A percentile compares a stretch with the other conserved stretches of the same genome.
Evolutionary conservation across 2,888 invertebrate genomes (phyloP).

Genomic region (Neoaliturus tenellus): DNA sequence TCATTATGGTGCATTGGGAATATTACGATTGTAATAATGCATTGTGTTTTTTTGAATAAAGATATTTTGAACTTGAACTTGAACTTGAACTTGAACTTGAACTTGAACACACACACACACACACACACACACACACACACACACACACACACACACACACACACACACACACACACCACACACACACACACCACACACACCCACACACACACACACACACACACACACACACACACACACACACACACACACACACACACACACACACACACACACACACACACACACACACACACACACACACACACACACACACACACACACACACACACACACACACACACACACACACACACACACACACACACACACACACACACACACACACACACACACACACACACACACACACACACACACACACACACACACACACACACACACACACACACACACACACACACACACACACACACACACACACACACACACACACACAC

Average conservation of each 20-base stretch:
- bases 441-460: conserved; percentile 36
- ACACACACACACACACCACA: conserved; percentile 42
- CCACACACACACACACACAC: conserved; percentile 34
- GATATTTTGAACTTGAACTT: neutral
- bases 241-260: conserved; percentile 42
- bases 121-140: conserved; percentile 48
- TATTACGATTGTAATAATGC: too few species aligned
- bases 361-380: conserved; percentile 42
- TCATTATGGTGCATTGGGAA: too few species aligned
- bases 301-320: conserved; percentile 44
- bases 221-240: conserved; percentile 44
- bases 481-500: conserved; percentile 44
- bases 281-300: conserved; percentile 48
- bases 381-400: conserved; percentile 36
- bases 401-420: conserved; percentile 44
- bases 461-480: conserved; percentile 44
- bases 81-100: neutral
- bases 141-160: conserved; percentile 48
- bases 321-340: conserved; percentile 46
- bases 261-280: conserved; percentile 40
- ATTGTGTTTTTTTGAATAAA: neutral
- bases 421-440: conserved; percentile 41
- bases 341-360: conserved; percentile 42
- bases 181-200: conserved; percentile 12
- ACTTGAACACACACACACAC: conserved; percentile 40